These are phyloP conservation scores for Acinonyx jubatus DNA, from an alignment of 2,113 vertebrate genomes.

Conservation along the genomic window DNA sequence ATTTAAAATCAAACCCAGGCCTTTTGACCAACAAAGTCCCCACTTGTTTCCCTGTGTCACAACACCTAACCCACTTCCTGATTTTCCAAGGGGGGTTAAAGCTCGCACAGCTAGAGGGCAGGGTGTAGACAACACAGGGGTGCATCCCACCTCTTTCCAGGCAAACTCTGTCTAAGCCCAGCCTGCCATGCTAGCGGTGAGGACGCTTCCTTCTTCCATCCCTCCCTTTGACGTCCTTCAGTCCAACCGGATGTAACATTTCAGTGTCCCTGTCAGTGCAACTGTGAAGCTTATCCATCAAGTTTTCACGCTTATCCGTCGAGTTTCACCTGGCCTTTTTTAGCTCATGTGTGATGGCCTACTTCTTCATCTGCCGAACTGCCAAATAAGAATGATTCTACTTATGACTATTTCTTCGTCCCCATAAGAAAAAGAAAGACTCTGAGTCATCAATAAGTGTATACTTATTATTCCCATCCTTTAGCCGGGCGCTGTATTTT, in stretches of 20 bases:
- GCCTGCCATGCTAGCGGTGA: background rate
- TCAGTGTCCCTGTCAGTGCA: too few relatives aligned
- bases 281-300: background rate
- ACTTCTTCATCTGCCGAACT: background rate
- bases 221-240: background rate
- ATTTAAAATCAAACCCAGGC: background rate
- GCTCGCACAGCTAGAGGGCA: background rate
- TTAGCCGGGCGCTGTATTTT: background rate
- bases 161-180: rapidly evolving
- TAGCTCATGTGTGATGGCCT: background rate
- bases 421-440: background rate
- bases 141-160: background rate
- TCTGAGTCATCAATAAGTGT: background rate
- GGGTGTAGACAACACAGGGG: background rate
- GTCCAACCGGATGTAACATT: rapidly evolving
- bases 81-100: background rate
- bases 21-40: background rate
- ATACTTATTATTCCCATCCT: background rate
- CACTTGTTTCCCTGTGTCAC: background rate
- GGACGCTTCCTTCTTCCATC: background rate
- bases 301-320: background rate
- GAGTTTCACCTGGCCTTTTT: too few relatives aligned
- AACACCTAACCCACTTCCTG: background rate
- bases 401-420: background rate
- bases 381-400: background rate